Base-by-base conservation (phyloP, 2,888 invertebrate genomes). In the Aphodius granarius region DNA sequence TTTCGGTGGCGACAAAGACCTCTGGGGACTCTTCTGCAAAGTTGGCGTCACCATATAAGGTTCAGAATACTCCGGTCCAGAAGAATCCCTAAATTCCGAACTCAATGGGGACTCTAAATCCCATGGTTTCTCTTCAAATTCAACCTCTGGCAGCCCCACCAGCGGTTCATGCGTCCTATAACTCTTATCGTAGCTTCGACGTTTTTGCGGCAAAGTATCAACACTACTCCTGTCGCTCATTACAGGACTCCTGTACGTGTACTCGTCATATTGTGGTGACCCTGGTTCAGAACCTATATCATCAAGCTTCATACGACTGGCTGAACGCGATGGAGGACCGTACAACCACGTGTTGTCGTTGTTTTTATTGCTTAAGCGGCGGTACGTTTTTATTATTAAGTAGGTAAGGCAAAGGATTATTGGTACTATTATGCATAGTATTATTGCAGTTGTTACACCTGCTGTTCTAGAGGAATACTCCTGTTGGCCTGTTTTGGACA, bases 121-220 rank as follows among this genome's bases (percentile, higher is more conserved):
- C 92, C 94, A 94, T 77, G 91, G 91, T 86, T 95, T 95, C 80
- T 94, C 93, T 80, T 94, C 94, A 87, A 95, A 95, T 77, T 94
- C 94, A 81, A 92, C 90, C 78, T 92, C 90, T 64, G 96, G 95
- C 83, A 92, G 91, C 73, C 89, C 89, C 77, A 88, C 87, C 80
- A 96, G 87, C 73, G 96, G 96, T 88, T 97, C 96, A 84, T 95
- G 89, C 9, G 96, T 97, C 80, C 93, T 90, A 86, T 97, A 97
- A 73, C 92, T 92, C 86, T 91, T 93, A 84, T 96, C 96, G 86
- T 95, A 96, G 80, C 89, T 91, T 80, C 93, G 89, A 81, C 92
- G 90, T 86, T 93, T 93, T 87, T 92, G 93, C 13, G 68, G 68
- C 0, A 80, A 63, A 17, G 72, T 78, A 19, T 78, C 77, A 20